Evolutionary conservation across 2,113 vertebrate genomes (phyloP).

Genomic region (Gambusia affinis): DNA sequence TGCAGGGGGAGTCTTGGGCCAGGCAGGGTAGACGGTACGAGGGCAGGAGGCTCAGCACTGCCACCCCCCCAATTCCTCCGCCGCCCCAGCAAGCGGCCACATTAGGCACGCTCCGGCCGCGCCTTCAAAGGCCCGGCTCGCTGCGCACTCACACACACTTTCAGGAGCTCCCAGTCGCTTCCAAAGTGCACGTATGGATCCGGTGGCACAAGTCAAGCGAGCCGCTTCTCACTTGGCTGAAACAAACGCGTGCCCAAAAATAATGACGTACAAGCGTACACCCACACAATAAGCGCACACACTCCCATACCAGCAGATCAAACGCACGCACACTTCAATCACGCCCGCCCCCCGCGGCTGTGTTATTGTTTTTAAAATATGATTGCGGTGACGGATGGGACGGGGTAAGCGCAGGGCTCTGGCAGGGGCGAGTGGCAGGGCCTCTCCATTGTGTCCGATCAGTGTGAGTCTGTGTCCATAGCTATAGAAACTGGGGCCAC

Average conservation of each 20-base stretch:
- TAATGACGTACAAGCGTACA: constrained; percentile 47
- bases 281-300: constrained; percentile 27
- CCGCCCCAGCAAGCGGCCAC: constrained; percentile 72
- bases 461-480: constrained; percentile 88
- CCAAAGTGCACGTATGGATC: constrained; percentile 23
- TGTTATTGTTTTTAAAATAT: constrained; percentile 82
- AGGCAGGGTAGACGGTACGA: constrained; percentile 70
- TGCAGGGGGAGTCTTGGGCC: constrained; percentile 71
- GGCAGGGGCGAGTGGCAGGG: constrained; percentile 77
- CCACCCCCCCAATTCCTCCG: constrained; percentile 19
- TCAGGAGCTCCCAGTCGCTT: constrained; percentile 46
- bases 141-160: constrained; percentile 29
- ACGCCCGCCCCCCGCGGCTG: constrained; percentile 58
- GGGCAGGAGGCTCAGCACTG: constrained; percentile 69
- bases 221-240: constrained; percentile 62
- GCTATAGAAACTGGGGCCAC: constrained; percentile 87
- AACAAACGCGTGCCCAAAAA: constrained; percentile 68
- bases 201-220: constrained; percentile 42
- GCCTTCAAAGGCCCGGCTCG: constrained; percentile 83
- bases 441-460: constrained; percentile 81
- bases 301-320: constrained; percentile 64
- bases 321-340: constrained; percentile 73
- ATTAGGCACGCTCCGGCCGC: constrained; percentile 83
- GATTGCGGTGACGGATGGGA: constrained; percentile 86
- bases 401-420: constrained; percentile 76